Evolutionary conservation across 92 coral and sea anemone genomes (phyloP), one percentile per base, ranked within the genome.

Genomic region (Chrysogorgia sp.): DNA sequence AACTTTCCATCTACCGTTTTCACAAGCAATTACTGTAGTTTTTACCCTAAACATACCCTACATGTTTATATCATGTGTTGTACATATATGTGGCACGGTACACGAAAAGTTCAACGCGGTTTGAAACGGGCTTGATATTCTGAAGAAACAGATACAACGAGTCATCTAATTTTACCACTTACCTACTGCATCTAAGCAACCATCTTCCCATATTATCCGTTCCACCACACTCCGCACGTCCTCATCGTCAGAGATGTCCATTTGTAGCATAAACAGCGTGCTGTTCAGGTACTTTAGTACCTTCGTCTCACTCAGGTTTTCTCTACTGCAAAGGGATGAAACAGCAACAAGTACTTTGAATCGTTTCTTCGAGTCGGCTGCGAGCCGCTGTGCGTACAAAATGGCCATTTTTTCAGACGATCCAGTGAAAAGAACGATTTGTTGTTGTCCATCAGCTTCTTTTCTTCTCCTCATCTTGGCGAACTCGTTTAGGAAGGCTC

Each of bases 101-200:
- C n/a, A n/a, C n/a, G n/a, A n/a, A n/a, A n/a, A n/a, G n/a, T n/a
- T n/a, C n/a, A n/a, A n/a, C n/a, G n/a, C n/a, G n/a, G n/a, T n/a
- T n/a, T n/a, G n/a, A n/a, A n/a, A n/a, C n/a, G n/a, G n/a, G n/a
- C n/a, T n/a, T n/a, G n/a, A n/a, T n/a, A n/a, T n/a, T n/a, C n/a
- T n/a, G n/a, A n/a, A n/a, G n/a, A n/a, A n/a, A n/a, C n/a, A n/a
- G n/a, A n/a, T n/a, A n/a, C n/a, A n/a, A n/a, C n/a, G n/a, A n/a
- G n/a, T n/a, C n/a, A n/a, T n/a, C n/a, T n/a, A 37, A 37, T 4
- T 5, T 4, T 37, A 4, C 43, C n/a, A 61, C 97, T 86, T 82
- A 94, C 98, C 98, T 45, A 94, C 84, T 10, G 97, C 91, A 53
- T 94, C 98, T 25, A 94, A 58, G 63, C 89, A 84, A 12, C 97